Percentiles rank a stretch among this genome's conserved stretches.
Conservation (phyloP, 2,113 vertebrate species). For the Panthera leo region DNA sequence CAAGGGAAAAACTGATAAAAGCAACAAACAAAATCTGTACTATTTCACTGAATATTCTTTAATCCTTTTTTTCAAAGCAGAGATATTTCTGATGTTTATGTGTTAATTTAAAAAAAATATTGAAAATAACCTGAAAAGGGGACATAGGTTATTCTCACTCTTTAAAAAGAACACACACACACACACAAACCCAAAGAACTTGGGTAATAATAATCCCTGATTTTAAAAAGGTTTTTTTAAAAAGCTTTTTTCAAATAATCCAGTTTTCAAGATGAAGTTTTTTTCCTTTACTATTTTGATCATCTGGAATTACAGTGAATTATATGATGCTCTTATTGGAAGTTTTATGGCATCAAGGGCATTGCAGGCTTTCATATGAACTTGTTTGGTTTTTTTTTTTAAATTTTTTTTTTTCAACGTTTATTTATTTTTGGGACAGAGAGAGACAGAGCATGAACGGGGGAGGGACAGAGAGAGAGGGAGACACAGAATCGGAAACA, state of each 20-base stretch:
- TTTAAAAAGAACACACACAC: background rate
- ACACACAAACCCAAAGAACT: background rate
- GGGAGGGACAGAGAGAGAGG: too few relatives aligned
- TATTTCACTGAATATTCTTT: background rate
- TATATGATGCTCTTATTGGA: background rate
- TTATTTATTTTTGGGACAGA: too few relatives aligned
- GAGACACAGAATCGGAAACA: too few relatives aligned
- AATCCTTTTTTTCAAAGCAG: slow-evolving; percentile 34
- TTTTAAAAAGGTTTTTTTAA: background rate
- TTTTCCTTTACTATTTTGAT: background rate
- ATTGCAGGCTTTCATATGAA: background rate
- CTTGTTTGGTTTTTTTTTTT: slow-evolving; percentile 35
- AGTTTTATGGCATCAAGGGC: background rate
- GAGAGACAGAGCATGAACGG: too few relatives aligned
- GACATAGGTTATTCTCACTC: background rate
- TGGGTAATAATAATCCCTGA: background rate
- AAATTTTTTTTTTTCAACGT: too few relatives aligned
- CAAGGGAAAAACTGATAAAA: background rate
- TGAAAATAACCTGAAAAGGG: slow-evolving; percentile 43
- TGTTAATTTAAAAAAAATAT: slow-evolving; percentile 20
- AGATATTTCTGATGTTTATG: slow-evolving; percentile 25
- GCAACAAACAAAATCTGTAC: background rate
- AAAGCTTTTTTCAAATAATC: background rate
- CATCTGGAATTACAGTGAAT: background rate
- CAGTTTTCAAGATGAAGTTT: background rate